Evolutionary conservation across 2,113 vertebrate genomes (phyloP).

Genomic region (Orycteropus afer): DNA sequence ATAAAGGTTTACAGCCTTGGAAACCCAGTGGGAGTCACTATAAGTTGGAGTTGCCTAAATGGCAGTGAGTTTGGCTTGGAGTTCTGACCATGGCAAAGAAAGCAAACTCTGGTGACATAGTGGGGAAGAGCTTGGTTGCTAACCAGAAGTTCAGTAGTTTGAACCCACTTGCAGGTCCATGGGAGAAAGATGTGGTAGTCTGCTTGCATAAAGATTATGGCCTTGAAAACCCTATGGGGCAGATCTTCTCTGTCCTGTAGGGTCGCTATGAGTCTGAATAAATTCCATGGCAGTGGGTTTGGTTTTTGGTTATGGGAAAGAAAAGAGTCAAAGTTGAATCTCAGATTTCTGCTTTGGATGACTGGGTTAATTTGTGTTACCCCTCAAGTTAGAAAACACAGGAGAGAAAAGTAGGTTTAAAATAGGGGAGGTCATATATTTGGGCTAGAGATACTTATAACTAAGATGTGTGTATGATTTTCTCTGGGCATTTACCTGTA

Average conservation of each 20-base stretch:
- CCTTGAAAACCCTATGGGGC: neutral
- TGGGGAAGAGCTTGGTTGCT: too few species aligned
- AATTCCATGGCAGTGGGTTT: neutral
- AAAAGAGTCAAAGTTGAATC: neutral
- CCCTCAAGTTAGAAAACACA: neutral
- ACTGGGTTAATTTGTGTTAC: neutral
- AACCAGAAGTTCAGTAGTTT: too few species aligned
- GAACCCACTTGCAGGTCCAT: too few species aligned
- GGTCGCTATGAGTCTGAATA: neutral
- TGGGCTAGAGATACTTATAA: slow-evolving; percentile 18
- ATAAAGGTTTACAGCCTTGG: too few species aligned
- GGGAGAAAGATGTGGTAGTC: neutral
- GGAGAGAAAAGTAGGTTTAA: neutral
- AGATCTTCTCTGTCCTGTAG: neutral
- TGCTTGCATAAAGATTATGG: neutral
- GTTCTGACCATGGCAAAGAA: too few species aligned
- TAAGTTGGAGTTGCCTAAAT: too few species aligned
- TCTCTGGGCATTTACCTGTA: neutral
- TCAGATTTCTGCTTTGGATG: neutral
- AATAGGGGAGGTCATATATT: neutral
- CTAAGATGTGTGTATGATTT: neutral
- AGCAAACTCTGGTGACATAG: too few species aligned
- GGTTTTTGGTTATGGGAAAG: neutral
- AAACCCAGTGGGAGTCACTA: too few species aligned
- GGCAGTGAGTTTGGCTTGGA: too few species aligned